Evolutionary conservation across 2,888 invertebrate genomes (phyloP).

Genomic region (Drosophila setosimentum): DNA sequence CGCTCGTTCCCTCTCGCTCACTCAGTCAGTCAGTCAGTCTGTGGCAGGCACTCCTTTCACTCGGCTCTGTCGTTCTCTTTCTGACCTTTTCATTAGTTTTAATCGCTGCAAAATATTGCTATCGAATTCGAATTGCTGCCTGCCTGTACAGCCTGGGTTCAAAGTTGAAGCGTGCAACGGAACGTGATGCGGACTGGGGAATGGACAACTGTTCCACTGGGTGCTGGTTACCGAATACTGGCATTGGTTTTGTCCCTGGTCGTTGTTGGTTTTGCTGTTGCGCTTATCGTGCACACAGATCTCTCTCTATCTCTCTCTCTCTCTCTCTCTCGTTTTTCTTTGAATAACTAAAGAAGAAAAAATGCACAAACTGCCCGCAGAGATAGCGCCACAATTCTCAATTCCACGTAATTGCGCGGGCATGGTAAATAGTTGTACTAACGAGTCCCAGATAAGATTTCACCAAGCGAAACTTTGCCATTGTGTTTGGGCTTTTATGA

Average conservation of each 20-base stretch:
- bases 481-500: conserved; percentile 15
- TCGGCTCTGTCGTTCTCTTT: conserved; percentile 25
- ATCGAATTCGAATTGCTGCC: conserved; percentile 38
- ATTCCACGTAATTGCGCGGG: conserved; percentile 22
- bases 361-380: conserved; percentile 32
- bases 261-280: conserved; percentile 11
- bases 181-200: conserved; percentile 33
- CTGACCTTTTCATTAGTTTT: conserved; percentile 77
- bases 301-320: background rate
- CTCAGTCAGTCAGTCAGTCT: background rate
- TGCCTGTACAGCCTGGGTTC: conserved; percentile 51
- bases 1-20: conserved; percentile 2
- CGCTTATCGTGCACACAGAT: conserved; percentile 32
- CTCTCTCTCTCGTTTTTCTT: background rate
- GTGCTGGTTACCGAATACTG: conserved; percentile 3
- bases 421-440: conserved; percentile 10
- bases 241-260: background rate
- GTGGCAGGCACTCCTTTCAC: conserved; percentile 20
- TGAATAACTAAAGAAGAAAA: background rate
- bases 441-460: conserved; percentile 33
- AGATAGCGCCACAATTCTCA: conserved; percentile 33
- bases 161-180: conserved; percentile 65
- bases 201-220: conserved; percentile 1
- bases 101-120: conserved; percentile 61
- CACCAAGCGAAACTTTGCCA: conserved; percentile 6